phyloP scores from a whole-genome alignment of 1,140 invertebrate genomes.

The Caerostris extrusa region DNA sequence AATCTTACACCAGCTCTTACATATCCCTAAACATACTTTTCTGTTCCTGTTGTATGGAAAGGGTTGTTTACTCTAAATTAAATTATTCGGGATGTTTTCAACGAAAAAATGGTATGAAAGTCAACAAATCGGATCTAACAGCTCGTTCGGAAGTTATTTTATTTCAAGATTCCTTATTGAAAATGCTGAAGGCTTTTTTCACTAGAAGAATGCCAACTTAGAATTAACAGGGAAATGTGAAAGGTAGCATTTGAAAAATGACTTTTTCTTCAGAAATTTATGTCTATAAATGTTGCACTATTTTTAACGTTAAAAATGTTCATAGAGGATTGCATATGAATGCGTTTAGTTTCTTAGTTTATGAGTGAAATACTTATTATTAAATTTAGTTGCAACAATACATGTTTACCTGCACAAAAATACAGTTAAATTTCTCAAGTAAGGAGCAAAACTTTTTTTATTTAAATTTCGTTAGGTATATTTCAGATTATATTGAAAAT shows the following conservation, averaged over 20 bases:
- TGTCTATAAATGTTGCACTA: too few species aligned
- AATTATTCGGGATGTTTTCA: background rate
- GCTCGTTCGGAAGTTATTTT: background rate
- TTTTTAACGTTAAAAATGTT: too few species aligned
- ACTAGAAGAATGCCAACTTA: background rate
- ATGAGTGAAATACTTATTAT: too few species aligned
- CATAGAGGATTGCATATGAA: too few species aligned
- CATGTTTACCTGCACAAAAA: too few species aligned
- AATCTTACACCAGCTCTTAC: background rate
- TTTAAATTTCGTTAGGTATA: too few species aligned
- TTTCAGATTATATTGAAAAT: too few species aligned
- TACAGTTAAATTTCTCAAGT: too few species aligned
- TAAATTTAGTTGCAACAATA: too few species aligned
- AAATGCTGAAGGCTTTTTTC: background rate
- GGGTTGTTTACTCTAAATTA: background rate
- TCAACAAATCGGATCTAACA: background rate
- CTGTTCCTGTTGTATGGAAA: background rate
- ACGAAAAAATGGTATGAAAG: background rate
- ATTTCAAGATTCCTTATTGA: background rate
- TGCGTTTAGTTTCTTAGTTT: too few species aligned
- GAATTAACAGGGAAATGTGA: background rate
- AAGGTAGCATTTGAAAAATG: background rate
- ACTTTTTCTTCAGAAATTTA: too few species aligned
- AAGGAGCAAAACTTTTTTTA: too few species aligned
- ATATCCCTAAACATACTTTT: background rate